Evolutionary conservation across 2,113 vertebrate genomes (phyloP).

Genomic region (Hiodon alosoides): DNA sequence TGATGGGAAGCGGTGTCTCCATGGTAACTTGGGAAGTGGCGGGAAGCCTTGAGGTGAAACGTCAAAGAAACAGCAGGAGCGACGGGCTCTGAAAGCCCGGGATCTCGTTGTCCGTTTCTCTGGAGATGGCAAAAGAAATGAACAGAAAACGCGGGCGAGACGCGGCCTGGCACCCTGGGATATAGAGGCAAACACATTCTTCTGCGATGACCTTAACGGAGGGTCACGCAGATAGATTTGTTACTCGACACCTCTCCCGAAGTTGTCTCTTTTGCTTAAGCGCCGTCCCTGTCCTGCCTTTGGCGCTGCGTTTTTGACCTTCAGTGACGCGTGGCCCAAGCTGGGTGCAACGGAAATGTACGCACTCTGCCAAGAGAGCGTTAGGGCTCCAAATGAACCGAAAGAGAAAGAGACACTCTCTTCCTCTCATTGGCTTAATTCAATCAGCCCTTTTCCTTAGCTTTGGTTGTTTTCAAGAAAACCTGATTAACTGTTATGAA

Average conservation of each 20-base stretch:
- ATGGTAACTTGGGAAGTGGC: conserved; percentile 32
- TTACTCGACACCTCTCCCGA: conserved; percentile 7
- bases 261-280: neutral
- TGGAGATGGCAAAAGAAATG: neutral
- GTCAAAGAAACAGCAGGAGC: conserved; percentile 20
- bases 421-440: conserved; percentile 30
- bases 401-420: conserved; percentile 21
- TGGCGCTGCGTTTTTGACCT: conserved; percentile 24
- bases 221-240: neutral
- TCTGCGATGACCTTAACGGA: conserved; percentile 9
- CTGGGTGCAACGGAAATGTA: conserved; percentile 32
- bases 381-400: conserved; percentile 32
- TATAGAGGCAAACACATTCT: neutral
- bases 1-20: conserved; percentile 34
- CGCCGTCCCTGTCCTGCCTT: conserved; percentile 17
- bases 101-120: neutral
- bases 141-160: neutral
- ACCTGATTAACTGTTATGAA: conserved; percentile 25
- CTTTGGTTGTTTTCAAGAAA: conserved; percentile 23
- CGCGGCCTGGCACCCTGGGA: neutral
- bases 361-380: conserved; percentile 34
- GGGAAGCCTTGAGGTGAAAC: conserved; percentile 31
- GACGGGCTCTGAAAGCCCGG: neutral
- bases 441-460: conserved; percentile 29
- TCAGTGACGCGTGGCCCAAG: conserved; percentile 28